Conservation (phyloP, 2,113 vertebrate species). For the Camelus bactrianus region DNA sequence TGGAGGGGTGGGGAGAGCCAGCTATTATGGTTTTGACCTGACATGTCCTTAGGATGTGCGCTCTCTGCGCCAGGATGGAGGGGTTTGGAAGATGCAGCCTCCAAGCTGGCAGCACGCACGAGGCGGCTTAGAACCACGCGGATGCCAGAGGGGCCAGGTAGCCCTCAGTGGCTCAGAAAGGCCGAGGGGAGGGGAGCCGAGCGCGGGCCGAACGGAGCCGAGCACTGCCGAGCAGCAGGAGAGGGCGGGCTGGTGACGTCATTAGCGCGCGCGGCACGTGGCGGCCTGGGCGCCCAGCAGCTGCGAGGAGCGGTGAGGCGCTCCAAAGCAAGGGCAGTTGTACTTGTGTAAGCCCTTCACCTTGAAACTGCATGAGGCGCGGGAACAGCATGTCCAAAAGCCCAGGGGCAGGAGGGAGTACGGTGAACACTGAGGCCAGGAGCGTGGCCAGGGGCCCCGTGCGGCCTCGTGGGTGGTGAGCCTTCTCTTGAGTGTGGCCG, state of each 20-base stretch:
- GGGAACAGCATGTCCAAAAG: not conserved
- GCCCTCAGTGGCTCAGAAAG: too few species aligned
- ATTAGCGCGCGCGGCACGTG: not conserved
- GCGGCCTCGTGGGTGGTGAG: not conserved
- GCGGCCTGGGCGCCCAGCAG: rapidly evolving
- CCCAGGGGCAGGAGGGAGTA: not conserved
- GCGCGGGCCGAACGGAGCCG: too few species aligned
- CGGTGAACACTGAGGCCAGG: not conserved
- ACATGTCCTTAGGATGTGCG: not conserved
- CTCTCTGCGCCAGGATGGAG: not conserved
- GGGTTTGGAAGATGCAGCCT: not conserved
- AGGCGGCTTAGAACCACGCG: not conserved
- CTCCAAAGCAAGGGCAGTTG: rapidly evolving
- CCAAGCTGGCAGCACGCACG: rapidly evolving
- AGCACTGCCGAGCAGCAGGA: rapidly evolving
- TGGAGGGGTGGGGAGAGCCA: rapidly evolving
- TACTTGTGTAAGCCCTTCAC: not conserved
- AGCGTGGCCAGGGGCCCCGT: not conserved
- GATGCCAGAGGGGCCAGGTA: not conserved
- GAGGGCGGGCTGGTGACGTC: not conserved
- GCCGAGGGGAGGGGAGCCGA: too few species aligned
- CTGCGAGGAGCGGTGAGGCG: rapidly evolving
- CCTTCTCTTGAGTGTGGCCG: not conserved
- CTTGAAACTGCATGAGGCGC: rapidly evolving
- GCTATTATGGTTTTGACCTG: not conserved